Base-by-base conservation (phyloP, 2,113 vertebrate genomes). In the Butorides virescens region DNA sequence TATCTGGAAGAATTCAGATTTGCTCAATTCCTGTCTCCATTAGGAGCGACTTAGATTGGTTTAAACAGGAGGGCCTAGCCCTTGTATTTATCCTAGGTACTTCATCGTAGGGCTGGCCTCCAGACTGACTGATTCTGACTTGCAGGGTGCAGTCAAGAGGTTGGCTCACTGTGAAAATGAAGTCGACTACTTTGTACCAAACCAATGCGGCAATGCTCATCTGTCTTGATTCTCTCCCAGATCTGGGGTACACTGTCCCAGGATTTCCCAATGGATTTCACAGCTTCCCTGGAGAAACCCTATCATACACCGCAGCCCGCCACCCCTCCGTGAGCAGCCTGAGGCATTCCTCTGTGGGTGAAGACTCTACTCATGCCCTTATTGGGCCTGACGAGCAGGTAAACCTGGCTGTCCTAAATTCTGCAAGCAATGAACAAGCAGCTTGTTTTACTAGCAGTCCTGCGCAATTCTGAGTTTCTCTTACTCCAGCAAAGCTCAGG, bases 331-430 rank as follows among this genome's bases (percentile, higher is more conserved):
- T 97, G 30, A 97, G 98, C 95, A 98, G 97, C 89, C 86, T 98
- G 65, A 97, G 97, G 46, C 98, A 99, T 70, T 98, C 99, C 79
- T 99, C 99, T 2, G 97, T 99, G 90, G 98, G 98, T 27, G 99
- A 99, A 32, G 99, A 99, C 84, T 98, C 99, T 9, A 98, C 98
- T 55, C 99, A 99, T 68, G 98, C 98, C 94, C 98, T 99, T 74
- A 99, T 99, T 94, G 98, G 98, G 80, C 97, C 99, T 5, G 99
- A 99, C 39, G 99, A 99, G 95, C 99, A 99, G 99, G 99, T 99
- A 97, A 96, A 96, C 34, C 44, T 32, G 20, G 26, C 2, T 55
- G 44, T 22, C 52, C 88, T 30, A 3, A 87, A 30, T 55, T 50
- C 39, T 16, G 37, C 44, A 23, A 1, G 59, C 50, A n/a, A 13